Evolutionary conservation across 35 echinoderm and acorn worm species (phyloP).

Genomic region (Apostichopus parvimensis): DNA sequence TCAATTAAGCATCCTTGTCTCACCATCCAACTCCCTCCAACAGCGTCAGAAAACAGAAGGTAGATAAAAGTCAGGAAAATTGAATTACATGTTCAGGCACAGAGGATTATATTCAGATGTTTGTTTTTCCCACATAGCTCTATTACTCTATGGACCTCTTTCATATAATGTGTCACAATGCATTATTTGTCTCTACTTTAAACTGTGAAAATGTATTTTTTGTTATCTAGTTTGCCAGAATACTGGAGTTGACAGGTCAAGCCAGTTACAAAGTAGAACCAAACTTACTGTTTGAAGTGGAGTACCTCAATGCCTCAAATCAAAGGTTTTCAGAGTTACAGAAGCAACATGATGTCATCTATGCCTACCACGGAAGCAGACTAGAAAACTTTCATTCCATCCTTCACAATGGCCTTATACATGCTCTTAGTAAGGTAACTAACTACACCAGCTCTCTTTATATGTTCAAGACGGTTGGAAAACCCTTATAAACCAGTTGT

Average conservation of each 20-base stretch:
- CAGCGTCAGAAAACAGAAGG: no score
- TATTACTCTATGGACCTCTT: no score
- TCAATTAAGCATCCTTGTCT: no score
- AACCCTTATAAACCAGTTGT: no score
- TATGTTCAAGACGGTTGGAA: no score
- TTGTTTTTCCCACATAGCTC: no score
- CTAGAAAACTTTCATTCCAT: constrained; percentile 98
- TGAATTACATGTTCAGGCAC: no score
- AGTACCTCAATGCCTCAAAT: constrained; percentile 61
- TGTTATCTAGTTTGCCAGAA: constrained; percentile 58
- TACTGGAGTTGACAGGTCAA: constrained; percentile 73
- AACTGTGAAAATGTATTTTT: not conserved
- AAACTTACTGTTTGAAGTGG: constrained; percentile 86
- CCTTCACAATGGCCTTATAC: constrained; percentile 85
- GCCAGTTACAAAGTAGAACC: constrained; percentile 90
- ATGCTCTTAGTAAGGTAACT: constrained; percentile 90
- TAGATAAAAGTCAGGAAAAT: no score
- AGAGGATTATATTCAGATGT: no score
- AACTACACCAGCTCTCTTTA: no score
- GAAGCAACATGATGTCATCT: constrained; percentile 73
- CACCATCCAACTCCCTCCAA: no score
- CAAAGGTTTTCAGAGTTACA: constrained; percentile 76
- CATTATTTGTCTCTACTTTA: not conserved
- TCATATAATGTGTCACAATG: no score
- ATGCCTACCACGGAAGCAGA: constrained; percentile 93